Conservation (phyloP, 2,888 invertebrate genomes). For the Himalopsyche anomala region DNA sequence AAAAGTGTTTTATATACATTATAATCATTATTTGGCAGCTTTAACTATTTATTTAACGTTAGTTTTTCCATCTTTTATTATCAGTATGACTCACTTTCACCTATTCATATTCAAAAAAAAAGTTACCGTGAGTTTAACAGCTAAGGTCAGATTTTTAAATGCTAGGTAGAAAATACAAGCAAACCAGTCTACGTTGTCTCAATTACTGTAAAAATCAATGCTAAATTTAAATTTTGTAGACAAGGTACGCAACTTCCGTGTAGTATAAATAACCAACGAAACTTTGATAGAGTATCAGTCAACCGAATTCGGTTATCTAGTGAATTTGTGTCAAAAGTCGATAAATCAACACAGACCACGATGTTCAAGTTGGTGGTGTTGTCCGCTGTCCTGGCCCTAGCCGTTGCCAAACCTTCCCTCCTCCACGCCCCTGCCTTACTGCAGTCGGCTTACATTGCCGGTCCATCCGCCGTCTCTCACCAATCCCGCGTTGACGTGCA, state of each 20-base stretch:
- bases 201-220: conserved; percentile 41
- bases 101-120: too few relatives aligned
- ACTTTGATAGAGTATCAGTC: conserved; percentile 58
- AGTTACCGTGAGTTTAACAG: too few relatives aligned
- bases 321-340: conserved; percentile 60
- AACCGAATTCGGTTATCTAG: conserved; percentile 63
- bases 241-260: not conserved
- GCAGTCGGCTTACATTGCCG: conserved; percentile 66
- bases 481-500: conserved; percentile 71
- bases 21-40: too few relatives aligned
- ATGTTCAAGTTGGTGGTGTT: conserved; percentile 79
- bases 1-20: too few relatives aligned
- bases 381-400: conserved; percentile 78
- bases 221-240: not conserved
- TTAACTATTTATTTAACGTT: too few relatives aligned
- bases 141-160: conserved; percentile 7
- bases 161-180: not conserved
- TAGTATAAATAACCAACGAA: conserved; percentile 57
- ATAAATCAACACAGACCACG: conserved; percentile 73
- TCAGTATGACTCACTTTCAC: too few relatives aligned
- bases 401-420: conserved; percentile 76
- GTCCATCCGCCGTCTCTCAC: conserved; percentile 69
- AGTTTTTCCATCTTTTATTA: too few relatives aligned
- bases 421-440: conserved; percentile 66
- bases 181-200: conserved; percentile 2